These are phyloP conservation scores for Drosophila micromelanica DNA, from an alignment of 1,140 invertebrate genomes.

Conservation along the genomic window DNA sequence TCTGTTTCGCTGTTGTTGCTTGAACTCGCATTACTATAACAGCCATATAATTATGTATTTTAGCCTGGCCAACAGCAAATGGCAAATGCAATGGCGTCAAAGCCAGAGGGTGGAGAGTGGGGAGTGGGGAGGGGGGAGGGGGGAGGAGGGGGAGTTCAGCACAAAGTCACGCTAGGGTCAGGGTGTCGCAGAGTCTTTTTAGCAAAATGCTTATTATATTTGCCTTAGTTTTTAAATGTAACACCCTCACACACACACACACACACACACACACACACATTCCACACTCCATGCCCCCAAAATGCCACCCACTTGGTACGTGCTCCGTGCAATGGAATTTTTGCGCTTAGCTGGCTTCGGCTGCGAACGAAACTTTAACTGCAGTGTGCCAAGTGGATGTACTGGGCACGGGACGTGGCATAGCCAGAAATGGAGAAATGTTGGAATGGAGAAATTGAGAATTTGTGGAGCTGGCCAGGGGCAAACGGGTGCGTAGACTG, in stretches of 20 bases:
- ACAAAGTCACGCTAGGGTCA: neutral
- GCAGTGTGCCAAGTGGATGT: constrained; percentile 21
- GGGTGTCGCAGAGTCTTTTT: constrained; percentile 23
- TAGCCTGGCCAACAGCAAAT: constrained; percentile 21
- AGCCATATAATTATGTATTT: constrained; percentile 76
- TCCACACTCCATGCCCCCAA: neutral
- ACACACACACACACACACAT: too few species aligned
- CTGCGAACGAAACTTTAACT: constrained; percentile 59
- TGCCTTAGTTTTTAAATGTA: constrained; percentile 67
- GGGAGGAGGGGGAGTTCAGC: neutral
- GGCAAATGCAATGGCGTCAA: too few species aligned
- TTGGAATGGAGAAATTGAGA: constrained; percentile 6
- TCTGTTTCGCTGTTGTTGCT: constrained; percentile 47
- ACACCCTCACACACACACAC: neutral
- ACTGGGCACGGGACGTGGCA: constrained; percentile 6
- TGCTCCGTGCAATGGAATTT: constrained; percentile 72
- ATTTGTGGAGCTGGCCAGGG: neutral
- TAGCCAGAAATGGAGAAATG: constrained; percentile 5
- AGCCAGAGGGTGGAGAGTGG: neutral
- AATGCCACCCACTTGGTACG: constrained; percentile 53
- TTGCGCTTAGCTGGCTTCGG: constrained; percentile 45
- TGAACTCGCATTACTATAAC: constrained; percentile 75
- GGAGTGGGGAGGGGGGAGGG: neutral
- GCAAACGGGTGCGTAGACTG: constrained; percentile 19
- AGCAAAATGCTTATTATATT: constrained; percentile 72